phyloP scores from a whole-genome alignment of 2,113 vertebrate genomes.

The Chelonoidis abingdonii region DNA sequence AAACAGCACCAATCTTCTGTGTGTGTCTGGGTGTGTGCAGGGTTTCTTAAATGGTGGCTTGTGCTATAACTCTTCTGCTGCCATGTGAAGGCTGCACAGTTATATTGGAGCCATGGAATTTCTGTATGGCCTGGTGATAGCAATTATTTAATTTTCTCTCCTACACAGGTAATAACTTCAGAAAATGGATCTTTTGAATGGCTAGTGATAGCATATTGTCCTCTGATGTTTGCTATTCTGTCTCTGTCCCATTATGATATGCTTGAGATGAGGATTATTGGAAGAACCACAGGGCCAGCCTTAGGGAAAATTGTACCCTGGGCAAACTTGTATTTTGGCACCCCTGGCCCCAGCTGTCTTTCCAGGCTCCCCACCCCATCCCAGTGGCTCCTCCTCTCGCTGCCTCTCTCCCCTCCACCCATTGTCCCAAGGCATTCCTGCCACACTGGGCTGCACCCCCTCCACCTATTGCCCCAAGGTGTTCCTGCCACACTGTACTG shows the following conservation, averaged over 20 bases:
- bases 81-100: not conserved
- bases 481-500: too few species aligned
- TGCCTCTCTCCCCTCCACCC: too few species aligned
- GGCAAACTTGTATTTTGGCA: too few species aligned
- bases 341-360: too few species aligned
- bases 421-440: too few species aligned
- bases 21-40: not conserved
- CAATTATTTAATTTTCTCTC: not conserved
- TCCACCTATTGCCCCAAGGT: too few species aligned
- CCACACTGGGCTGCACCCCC: too few species aligned
- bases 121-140: not conserved
- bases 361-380: too few species aligned
- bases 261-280: not conserved
- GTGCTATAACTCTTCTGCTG: not conserved
- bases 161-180: not conserved
- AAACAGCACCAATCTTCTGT: not conserved
- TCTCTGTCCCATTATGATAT: not conserved
- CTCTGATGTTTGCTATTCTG: not conserved
- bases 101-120: not conserved
- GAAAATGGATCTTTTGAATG: not conserved
- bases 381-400: too few species aligned
- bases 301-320: too few species aligned
- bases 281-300: not conserved
- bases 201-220: not conserved
- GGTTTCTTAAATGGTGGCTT: fast-evolving